Conservation (phyloP, 2,888 invertebrate species). For the Sminthurides aquaticus region DNA sequence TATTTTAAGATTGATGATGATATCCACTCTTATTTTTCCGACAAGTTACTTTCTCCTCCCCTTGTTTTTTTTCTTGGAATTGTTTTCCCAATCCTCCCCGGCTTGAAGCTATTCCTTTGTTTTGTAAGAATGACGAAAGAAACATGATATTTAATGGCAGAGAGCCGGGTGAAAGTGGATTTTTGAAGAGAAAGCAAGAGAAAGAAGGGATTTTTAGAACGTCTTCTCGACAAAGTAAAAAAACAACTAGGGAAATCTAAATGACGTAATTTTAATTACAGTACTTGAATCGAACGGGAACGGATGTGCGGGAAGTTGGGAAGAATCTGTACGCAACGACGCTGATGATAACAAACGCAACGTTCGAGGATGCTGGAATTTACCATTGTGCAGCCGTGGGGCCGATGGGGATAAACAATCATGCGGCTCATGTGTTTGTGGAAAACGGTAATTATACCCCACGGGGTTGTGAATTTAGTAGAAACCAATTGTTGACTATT, state of each 20-base stretch:
- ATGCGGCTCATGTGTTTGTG: slow-evolving; percentile 33
- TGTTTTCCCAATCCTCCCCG: not conserved
- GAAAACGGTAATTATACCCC: slow-evolving; percentile 18
- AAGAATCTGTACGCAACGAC: slow-evolving; percentile 35
- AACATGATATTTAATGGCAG: not conserved
- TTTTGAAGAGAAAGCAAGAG: too few species aligned
- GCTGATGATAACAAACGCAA: slow-evolving; percentile 35
- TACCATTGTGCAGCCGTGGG: slow-evolving; percentile 38
- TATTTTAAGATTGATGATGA: slow-evolving; percentile 5
- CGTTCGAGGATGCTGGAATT: slow-evolving; percentile 29
- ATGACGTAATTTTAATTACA: slow-evolving; percentile 14
- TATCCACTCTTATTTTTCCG: slow-evolving; percentile 4
- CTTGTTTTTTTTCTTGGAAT: not conserved
- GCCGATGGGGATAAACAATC: slow-evolving; percentile 33
- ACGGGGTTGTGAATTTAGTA: not conserved
- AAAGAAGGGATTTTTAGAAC: too few species aligned
- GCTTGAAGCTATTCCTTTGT: too few species aligned
- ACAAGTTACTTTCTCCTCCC: slow-evolving; percentile 4
- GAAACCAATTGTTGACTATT: not conserved
- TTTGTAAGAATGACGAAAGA: not conserved
- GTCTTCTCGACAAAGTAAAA: too few species aligned
- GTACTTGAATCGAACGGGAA: slow-evolving; percentile 31
- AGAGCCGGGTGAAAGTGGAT: not conserved
- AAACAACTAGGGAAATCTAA: not conserved
- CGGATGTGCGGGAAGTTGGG: slow-evolving; percentile 26